Percentiles rank a stretch among this genome's conserved stretches.
These are phyloP conservation scores for Leptura quadrifasciata DNA, from an alignment of 2,888 invertebrate species.

Conservation along the genomic window DNA sequence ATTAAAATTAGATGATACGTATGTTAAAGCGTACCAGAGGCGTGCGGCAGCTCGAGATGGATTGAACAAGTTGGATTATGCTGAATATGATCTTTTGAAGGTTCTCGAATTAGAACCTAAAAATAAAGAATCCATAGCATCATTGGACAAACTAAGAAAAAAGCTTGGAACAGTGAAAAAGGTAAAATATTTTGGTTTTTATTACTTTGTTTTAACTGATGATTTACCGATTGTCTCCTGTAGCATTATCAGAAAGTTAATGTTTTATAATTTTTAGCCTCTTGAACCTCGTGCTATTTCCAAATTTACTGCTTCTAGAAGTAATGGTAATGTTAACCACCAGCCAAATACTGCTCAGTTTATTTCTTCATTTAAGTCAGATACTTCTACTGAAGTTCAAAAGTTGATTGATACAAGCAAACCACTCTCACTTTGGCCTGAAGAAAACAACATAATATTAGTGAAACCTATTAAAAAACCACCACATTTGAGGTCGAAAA, in stretches of 20 bases:
- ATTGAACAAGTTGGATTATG: slow-evolving; percentile 83
- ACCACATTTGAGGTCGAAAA: slow-evolving; percentile 81
- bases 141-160: slow-evolving; percentile 76
- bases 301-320: slow-evolving; percentile 67
- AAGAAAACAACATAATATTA: slow-evolving; percentile 67
- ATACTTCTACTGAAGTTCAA: slow-evolving; percentile 64
- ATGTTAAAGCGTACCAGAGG: slow-evolving; percentile 90
- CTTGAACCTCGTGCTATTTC: slow-evolving; percentile 60
- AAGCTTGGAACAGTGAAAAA: slow-evolving; percentile 47
- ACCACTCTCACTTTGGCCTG: slow-evolving; percentile 69
- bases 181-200: slow-evolving; percentile 29
- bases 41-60: slow-evolving; percentile 85
- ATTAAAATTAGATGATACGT: slow-evolving; percentile 84
- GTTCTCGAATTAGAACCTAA: slow-evolving; percentile 87
- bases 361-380: slow-evolving; percentile 9
- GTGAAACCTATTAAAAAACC: slow-evolving; percentile 78
- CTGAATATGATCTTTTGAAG: slow-evolving; percentile 82
- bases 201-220: background rate
- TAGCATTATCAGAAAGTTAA: background rate
- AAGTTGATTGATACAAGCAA: slow-evolving; percentile 71
- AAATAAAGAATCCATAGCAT: slow-evolving; percentile 81
- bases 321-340: slow-evolving; percentile 56
- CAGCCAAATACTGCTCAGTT: slow-evolving; percentile 22
- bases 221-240: too few relatives aligned
- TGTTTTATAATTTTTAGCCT: slow-evolving; percentile 47